Evolutionary conservation across 2,113 vertebrate genomes (phyloP).

Genomic region (Pterocles gutturalis): DNA sequence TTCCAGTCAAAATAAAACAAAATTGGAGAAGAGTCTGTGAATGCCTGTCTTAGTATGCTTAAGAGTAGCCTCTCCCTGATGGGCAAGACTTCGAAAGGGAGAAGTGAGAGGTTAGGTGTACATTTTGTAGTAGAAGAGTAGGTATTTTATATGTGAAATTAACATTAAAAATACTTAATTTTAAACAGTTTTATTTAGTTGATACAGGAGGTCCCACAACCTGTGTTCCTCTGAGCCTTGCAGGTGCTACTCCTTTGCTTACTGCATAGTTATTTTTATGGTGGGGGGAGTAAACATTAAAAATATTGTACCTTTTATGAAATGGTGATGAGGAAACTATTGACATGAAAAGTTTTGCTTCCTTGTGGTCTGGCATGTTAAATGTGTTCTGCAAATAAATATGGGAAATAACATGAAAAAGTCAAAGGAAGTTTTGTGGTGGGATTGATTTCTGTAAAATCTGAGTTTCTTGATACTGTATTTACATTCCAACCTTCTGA

Average conservation of each 20-base stretch:
- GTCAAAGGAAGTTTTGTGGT: not conserved
- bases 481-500: not conserved
- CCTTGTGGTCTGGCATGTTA: not conserved
- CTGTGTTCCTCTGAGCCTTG: not conserved
- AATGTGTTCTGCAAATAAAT: not conserved
- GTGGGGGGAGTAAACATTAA: not conserved
- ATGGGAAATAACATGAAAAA: not conserved
- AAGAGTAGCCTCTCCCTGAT: not conserved
- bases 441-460: not conserved
- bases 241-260: not conserved
- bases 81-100: not conserved
- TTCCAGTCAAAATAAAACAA: not conserved
- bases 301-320: not conserved
- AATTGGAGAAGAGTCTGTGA: not conserved
- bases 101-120: not conserved
- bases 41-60: not conserved
- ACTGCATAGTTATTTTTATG: not conserved
- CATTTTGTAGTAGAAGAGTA: not conserved
- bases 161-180: not conserved
- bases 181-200: not conserved
- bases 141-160: not conserved
- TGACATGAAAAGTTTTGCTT: not conserved
- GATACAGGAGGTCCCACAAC: not conserved
- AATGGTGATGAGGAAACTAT: not conserved
- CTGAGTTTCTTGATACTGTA: not conserved